Percentiles rank a stretch among this genome's conserved stretches.
These are phyloP conservation scores for Lasaia peninsularis DNA, from an alignment of 1,140 invertebrate species.

Conservation along the genomic window DNA sequence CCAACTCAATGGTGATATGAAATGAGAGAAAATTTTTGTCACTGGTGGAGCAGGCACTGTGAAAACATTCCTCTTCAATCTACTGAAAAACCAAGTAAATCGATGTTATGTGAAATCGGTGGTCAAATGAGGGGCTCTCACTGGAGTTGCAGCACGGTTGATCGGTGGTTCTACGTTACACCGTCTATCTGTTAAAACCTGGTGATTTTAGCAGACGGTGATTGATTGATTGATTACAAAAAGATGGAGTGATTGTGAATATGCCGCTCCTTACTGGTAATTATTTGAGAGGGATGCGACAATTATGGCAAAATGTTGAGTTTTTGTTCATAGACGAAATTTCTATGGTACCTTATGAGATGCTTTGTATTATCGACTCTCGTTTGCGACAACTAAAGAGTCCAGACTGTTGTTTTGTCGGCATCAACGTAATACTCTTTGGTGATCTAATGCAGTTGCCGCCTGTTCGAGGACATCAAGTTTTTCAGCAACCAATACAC, in stretches of 20 bases:
- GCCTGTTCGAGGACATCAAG: conserved; percentile 40
- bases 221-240: too few species aligned
- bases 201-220: too few species aligned
- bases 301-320: conserved; percentile 49
- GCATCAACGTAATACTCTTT: conserved; percentile 45
- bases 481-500: conserved; percentile 47
- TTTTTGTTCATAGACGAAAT: conserved; percentile 68
- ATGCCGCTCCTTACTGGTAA: conserved; percentile 47
- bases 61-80: conserved; percentile 48
- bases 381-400: conserved; percentile 38
- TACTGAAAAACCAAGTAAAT: conserved; percentile 24
- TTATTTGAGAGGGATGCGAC: conserved; percentile 43
- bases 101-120: conserved; percentile 21
- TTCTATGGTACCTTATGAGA: conserved; percentile 54
- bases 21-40: conserved; percentile 27
- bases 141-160: too few species aligned
- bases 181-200: conserved; percentile 28
- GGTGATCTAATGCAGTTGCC: conserved; percentile 57
- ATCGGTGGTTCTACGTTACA: too few species aligned
- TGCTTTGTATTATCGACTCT: conserved; percentile 55
- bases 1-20: conserved; percentile 9
- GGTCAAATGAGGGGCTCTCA: conserved; percentile 32
- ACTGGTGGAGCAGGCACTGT: conserved; percentile 39
- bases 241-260: conserved; percentile 39
- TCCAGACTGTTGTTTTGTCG: conserved; percentile 18